Percentiles rank a stretch among this genome's conserved stretches.
phyloP scores from a whole-genome alignment of 2,113 vertebrate genomes.

The Cyanistes caeruleus region DNA sequence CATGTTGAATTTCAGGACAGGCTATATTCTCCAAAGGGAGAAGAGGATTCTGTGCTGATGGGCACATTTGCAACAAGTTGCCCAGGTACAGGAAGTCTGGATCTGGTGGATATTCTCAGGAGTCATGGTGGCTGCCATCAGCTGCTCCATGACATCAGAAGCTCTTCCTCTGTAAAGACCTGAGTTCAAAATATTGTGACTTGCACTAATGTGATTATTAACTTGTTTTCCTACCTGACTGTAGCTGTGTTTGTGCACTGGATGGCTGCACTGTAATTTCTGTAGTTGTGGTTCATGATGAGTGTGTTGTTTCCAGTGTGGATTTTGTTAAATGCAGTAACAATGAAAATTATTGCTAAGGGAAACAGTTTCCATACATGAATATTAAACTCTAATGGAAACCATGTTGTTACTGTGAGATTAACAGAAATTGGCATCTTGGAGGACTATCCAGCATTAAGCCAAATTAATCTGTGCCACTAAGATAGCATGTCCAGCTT shows the following conservation, averaged over 20 bases:
- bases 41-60: neutral
- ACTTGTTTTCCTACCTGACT: neutral
- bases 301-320: neutral
- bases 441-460: neutral
- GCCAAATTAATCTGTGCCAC: slow-evolving; percentile 3
- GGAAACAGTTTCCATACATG: neutral
- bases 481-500: neutral
- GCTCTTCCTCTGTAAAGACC: neutral
- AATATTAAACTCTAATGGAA: slow-evolving; percentile 24
- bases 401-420: neutral
- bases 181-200: neutral
- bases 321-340: slow-evolving; percentile 44
- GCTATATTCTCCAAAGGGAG: neutral
- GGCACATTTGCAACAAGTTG: neutral
- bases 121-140: neutral
- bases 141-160: neutral
- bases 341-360: neutral
- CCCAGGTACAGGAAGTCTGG: neutral
- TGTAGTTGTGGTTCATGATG: neutral
- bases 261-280: neutral
- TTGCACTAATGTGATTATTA: neutral
- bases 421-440: neutral
- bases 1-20: neutral
- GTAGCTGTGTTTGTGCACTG: neutral
- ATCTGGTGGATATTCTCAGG: neutral